Conservation (phyloP, 2,888 invertebrate species). For the Nomada fucata region DNA sequence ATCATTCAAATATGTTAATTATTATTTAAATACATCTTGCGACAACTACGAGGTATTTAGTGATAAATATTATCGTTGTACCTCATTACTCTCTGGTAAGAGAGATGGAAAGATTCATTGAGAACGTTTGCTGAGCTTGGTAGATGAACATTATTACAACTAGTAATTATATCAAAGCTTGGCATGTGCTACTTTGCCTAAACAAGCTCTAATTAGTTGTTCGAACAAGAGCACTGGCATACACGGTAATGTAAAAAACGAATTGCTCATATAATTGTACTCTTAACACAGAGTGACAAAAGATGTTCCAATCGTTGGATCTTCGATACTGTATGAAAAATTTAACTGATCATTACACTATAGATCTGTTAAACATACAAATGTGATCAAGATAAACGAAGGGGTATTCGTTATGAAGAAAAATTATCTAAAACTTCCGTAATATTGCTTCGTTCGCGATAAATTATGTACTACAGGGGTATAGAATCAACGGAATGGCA, state of each 20-base stretch:
- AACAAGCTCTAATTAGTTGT: constrained; percentile 40
- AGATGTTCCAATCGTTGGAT: constrained; percentile 13
- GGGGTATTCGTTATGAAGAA: constrained; percentile 42
- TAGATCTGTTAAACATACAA: constrained; percentile 1
- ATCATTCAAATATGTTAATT: constrained; percentile 46
- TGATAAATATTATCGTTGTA: constrained; percentile 53
- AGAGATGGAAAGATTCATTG: constrained; percentile 46
- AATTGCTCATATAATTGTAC: constrained; percentile 48
- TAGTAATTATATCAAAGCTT: constrained; percentile 47
- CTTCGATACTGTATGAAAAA: constrained; percentile 1
- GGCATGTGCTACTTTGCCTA: constrained; percentile 47
- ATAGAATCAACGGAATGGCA: constrained; percentile 44
- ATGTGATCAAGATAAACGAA: constrained; percentile 27
- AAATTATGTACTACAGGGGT: constrained; percentile 34
- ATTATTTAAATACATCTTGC: constrained; percentile 44
- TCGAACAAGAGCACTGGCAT: constrained; percentile 35
- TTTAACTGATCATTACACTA: constrained; percentile 10
- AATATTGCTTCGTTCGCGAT: constrained; percentile 65
- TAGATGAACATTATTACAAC: constrained; percentile 52
- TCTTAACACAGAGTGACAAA: constrained; percentile 45
- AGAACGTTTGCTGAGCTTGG: constrained; percentile 48
- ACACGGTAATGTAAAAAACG: constrained; percentile 37
- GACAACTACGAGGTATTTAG: constrained; percentile 60
- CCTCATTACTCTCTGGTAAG: constrained; percentile 25
- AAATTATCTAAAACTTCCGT: constrained; percentile 56